A percentile compares a stretch with the other conserved stretches of the same genome.
These are phyloP conservation scores for Andrena bucephala DNA, from an alignment of 2,888 invertebrate genomes.

Conservation along the genomic window DNA sequence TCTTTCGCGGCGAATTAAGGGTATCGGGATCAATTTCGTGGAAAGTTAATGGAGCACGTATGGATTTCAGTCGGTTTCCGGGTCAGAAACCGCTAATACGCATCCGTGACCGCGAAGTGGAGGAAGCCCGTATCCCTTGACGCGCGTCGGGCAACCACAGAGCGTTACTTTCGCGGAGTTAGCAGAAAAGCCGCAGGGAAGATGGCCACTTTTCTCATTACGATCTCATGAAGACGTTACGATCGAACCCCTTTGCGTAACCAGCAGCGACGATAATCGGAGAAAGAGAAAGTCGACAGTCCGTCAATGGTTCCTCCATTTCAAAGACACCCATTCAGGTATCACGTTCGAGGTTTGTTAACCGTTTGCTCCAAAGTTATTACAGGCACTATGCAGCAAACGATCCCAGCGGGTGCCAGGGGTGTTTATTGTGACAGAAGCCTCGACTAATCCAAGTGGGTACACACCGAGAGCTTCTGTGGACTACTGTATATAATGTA, in stretches of 20 bases:
- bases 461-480: slow-evolving; percentile 1
- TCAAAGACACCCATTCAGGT: not conserved
- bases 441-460: not conserved
- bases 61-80: slow-evolving; percentile 51
- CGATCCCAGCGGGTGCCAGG: slow-evolving; percentile 1
- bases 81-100: slow-evolving; percentile 50
- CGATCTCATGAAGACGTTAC: not conserved
- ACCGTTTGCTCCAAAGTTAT: not conserved
- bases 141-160: not conserved
- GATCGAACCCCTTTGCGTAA: slow-evolving; percentile 2
- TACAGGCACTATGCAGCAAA: too few relatives aligned
- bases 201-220: not conserved
- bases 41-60: slow-evolving; percentile 61
- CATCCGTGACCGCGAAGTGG: slow-evolving; percentile 17
- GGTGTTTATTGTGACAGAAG: slow-evolving; percentile 26
- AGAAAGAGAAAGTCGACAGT: slow-evolving; percentile 5
- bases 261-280: not conserved
- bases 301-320: not conserved
- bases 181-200: slow-evolving; percentile 33
- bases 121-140: not conserved
- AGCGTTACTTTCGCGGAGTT: slow-evolving; percentile 31
- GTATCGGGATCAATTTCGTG: slow-evolving; percentile 61
- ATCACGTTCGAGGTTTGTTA: not conserved
- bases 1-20: slow-evolving; percentile 35
- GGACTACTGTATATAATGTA: not conserved